phyloP scores from a whole-genome alignment of 1,140 invertebrate genomes.

The Drosophila sproati region DNA sequence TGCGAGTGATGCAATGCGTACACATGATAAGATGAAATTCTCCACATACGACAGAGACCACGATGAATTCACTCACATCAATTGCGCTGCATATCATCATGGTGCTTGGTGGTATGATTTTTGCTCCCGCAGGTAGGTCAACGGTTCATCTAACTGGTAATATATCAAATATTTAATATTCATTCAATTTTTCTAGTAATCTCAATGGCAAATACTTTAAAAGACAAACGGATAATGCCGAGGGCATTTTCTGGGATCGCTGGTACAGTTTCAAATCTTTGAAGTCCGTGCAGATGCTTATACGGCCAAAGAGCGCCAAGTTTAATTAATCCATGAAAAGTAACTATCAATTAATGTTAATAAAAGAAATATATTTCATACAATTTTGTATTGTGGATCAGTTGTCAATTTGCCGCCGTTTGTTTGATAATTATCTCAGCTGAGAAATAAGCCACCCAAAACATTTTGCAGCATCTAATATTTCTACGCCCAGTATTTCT shows the following conservation, averaged over 20 bases:
- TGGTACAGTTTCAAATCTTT: conserved; percentile 68
- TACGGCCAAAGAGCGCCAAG: conserved; percentile 58
- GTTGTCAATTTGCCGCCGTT: conserved; percentile 32
- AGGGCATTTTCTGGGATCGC: conserved; percentile 64
- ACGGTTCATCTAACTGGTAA: no score
- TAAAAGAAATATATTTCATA: conserved; percentile 12
- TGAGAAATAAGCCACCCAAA: conserved; percentile 23
- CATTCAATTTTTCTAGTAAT: conserved; percentile 40
- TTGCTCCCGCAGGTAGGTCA: conserved; percentile 68
- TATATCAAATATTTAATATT: no score
- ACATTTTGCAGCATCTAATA: conserved; percentile 9
- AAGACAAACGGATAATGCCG: conserved; percentile 40
- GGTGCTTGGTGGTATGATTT: conserved; percentile 89
- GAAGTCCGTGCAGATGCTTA: conserved; percentile 69
- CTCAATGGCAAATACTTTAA: conserved; percentile 71
- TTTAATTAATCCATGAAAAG: conserved; percentile 13
- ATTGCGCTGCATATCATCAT: conserved; percentile 87
- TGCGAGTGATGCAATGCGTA: conserved; percentile 65
- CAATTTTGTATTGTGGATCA: conserved; percentile 13
- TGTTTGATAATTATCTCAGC: conserved; percentile 21
- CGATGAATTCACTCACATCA: conserved; percentile 87
- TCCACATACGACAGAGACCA: conserved; percentile 86
- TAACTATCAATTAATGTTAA: conserved; percentile 24
- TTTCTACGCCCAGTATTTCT: conserved; percentile 9
- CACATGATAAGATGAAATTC: conserved; percentile 74